Conservation (phyloP, 2,888 invertebrate genomes). For the Ischnus inquisitorius region DNA sequence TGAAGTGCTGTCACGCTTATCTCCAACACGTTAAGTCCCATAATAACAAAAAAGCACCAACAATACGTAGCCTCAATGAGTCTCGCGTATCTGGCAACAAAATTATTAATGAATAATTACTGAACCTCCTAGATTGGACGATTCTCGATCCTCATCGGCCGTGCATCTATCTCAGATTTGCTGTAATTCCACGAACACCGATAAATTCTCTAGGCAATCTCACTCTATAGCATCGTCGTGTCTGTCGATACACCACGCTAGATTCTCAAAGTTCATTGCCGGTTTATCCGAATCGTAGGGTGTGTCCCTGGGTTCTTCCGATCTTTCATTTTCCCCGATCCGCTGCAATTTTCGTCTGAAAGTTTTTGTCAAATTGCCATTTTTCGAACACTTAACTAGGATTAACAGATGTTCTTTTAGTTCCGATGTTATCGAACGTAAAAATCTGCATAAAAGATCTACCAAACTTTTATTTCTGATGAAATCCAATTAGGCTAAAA, state of each 20-base stretch:
- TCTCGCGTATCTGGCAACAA: conserved; percentile 18
- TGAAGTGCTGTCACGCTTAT: conserved; percentile 31
- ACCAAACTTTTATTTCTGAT: too few relatives aligned
- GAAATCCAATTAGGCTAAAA: too few relatives aligned
- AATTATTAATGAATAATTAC: neutral
- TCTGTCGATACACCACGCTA: neutral
- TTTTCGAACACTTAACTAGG: neutral
- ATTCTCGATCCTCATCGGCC: neutral
- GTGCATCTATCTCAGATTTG: neutral
- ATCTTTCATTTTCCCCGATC: neutral
- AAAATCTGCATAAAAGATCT: neutral
- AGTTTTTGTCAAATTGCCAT: neutral
- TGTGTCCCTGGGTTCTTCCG: neutral
- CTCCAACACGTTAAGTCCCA: conserved; percentile 18
- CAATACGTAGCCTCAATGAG: conserved; percentile 28
- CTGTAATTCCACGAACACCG: neutral
- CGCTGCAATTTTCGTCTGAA: conserved; percentile 8
- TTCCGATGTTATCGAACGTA: neutral
- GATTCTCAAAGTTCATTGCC: neutral
- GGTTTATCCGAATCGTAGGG: neutral
- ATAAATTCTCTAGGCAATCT: neutral
- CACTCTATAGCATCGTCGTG: neutral
- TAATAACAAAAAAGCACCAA: conserved; percentile 7
- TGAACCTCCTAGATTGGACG: neutral
- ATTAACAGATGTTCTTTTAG: neutral